Evolutionary conservation across 2,797 vertebrate species (phyloP).

Genomic region (Tauraco hartlaubi): DNA sequence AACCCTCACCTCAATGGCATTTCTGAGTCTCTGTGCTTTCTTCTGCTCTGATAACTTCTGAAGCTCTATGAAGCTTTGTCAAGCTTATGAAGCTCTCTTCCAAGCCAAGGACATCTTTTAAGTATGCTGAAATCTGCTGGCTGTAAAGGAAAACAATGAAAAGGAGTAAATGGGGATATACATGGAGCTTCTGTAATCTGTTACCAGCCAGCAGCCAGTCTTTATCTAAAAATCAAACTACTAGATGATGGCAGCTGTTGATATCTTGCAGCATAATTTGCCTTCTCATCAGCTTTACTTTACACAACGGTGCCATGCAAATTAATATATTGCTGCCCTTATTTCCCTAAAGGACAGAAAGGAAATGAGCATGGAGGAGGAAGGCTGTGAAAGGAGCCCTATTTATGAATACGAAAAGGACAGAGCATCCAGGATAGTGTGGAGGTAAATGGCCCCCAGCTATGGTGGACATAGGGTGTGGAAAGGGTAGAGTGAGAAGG

Average conservation of each 20-base stretch:
- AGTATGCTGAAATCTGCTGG: neutral
- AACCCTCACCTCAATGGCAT: neutral
- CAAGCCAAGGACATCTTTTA: neutral
- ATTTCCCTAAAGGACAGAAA: constrained; percentile 2
- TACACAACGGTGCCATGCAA: neutral
- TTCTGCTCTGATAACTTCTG: neutral
- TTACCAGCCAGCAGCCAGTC: neutral
- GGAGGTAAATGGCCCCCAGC: neutral
- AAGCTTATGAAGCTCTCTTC: neutral
- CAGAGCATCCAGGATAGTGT: neutral
- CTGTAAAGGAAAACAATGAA: neutral
- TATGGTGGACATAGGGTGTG: neutral
- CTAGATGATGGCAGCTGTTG: neutral
- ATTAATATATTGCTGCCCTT: neutral
- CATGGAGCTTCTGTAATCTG: neutral
- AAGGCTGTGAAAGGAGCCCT: neutral
- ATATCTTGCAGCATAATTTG: neutral
- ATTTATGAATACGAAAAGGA: neutral
- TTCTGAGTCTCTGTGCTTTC: neutral
- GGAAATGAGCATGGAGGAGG: neutral
- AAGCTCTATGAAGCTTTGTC: neutral
- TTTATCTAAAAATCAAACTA: neutral
- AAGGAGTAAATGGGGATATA: neutral
- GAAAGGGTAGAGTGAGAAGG: neutral
- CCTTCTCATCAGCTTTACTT: constrained; percentile 23